Evolutionary conservation across 2,113 vertebrate species (phyloP), one percentile per base, ranked within the genome.

Genomic region (Grus americana): DNA sequence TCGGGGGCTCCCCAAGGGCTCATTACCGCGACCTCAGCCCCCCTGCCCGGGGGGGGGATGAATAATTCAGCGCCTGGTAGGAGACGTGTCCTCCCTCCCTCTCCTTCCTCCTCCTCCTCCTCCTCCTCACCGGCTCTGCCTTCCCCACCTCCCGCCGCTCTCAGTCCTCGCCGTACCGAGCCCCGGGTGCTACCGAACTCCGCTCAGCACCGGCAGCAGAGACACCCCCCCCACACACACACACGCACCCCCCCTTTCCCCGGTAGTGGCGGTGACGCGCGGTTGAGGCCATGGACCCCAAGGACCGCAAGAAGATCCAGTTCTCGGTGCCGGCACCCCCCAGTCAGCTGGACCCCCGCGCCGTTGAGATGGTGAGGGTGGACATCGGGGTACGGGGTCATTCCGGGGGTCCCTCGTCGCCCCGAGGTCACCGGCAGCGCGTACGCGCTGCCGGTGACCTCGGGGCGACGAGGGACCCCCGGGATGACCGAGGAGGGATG

Each of bases 281-380:
- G 98, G 98, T 97, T 96, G 78, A 97, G 97, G 96, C 98, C 95
- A 97, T 97, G 98, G 98, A 97, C 95, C 97, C 97, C 96, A 99
- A 99, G 97, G 99, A 99, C 94, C 98, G 98, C 93, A 99, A 98
- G 98, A 99, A 99, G 98, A 99, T 99, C 97, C 99, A 99, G 71
- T 99, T 99, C 89, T 99, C 99, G 0, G 98, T 99, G 88, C 98
- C 98, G 5, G 90, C 98, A 6, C 98, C 98, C 34, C 98, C 99
- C 55, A 98, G 99, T 95, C 99, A 99, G 94, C 98, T 99, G 97
- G 99, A 99, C 97, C 99, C 99, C 40, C 98, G 99, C 80, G 99
- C 99, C 94, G 99, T 99, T 73, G 99, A 99, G 98, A 99, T 99
- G 99, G 99, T 99, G 98, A 98, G 99, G 67, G 13, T 27, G 66